phyloP scores from a whole-genome alignment of 1,140 invertebrate genomes.

The Steinernema feltiae region DNA sequence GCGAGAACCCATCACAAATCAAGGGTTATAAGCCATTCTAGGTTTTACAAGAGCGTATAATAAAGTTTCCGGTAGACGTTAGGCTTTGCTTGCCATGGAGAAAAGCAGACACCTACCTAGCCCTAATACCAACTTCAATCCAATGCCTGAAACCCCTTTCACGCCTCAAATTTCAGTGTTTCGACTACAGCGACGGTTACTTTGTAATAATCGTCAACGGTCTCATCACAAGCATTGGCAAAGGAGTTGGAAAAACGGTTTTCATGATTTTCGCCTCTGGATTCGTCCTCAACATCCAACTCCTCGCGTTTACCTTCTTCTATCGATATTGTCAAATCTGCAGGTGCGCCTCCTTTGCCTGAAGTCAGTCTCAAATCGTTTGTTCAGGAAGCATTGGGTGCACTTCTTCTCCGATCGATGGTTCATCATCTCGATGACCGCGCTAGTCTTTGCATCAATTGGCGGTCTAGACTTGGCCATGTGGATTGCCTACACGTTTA shows the following conservation, averaged over 20 bases:
- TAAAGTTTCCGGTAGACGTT: too few relatives aligned
- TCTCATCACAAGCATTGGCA: not conserved
- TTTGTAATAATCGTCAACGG: not conserved
- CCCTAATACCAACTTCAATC: too few relatives aligned
- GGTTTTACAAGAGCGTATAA: too few relatives aligned
- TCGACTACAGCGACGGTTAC: not conserved
- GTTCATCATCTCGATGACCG: not conserved
- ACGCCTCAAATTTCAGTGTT: not conserved
- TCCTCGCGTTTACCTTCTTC: not conserved
- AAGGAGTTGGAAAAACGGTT: not conserved
- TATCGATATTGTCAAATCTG: not conserved
- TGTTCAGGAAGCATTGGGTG: not conserved
- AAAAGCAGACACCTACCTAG: too few relatives aligned
- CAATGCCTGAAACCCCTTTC: too few relatives aligned
- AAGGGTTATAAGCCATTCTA: too few relatives aligned
- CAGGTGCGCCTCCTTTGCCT: not conserved
- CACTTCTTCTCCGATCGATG: not conserved
- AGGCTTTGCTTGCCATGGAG: too few relatives aligned
- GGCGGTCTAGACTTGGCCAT: not conserved
- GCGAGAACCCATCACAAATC: too few relatives aligned
- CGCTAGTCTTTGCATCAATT: not conserved
- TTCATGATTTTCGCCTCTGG: not conserved
- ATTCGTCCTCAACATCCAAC: not conserved
- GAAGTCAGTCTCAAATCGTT: not conserved
- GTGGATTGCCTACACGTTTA: not conserved